Evolutionary conservation across 1,140 invertebrate genomes (phyloP), one percentile per base, ranked within the genome.

Genomic region (Drosophila tropicalis): DNA sequence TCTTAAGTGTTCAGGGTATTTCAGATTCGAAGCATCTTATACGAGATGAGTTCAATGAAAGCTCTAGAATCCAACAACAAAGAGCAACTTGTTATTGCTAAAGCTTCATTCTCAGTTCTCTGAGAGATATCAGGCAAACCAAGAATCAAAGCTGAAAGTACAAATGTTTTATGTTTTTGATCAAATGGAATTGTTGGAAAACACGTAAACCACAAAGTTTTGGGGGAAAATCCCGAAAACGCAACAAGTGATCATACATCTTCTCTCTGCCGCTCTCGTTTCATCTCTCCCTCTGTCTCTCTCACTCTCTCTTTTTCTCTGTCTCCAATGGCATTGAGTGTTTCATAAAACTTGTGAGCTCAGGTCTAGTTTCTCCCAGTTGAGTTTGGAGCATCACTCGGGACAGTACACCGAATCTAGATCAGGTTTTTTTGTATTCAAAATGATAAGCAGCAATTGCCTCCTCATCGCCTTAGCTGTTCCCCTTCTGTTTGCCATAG

Each of bases 351-450:
- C 55, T 36, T 12, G 55, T 60, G 72, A 44, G 58, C 54, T 54
- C 41, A 70, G 67, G 62, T 34, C 32, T 36, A 51, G 55, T 12
- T 56, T 34, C 79, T 54, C 54, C 19, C 72, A 86, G 83, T 87
- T 63, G 71, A 63, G 76, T 29, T 86, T 71, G 71, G 67, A 72
- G 60, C 83, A 41, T 62, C 44, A 44, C 57, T 58, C 69, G 17
- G 78, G 44, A 40, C 17, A 63, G 71, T 58, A 54, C 51, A 34
- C 12, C 54, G 41, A 51, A 64, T 29, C 17, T 55, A 69, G 39
- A 57, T 60, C 60, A 67, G 68, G 62, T 72, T 70, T 63, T 41
- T 5, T 58, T 29, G 29, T 29, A 29, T 29, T 41, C 47, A 62
- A 70, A 41, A 86, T 86, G 82, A 70, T 65, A 62, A 64, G 67